Evolutionary conservation across 2,888 invertebrate species (phyloP), one percentile per base, ranked within the genome.

Genomic region (Hypercompe scribonia): DNA sequence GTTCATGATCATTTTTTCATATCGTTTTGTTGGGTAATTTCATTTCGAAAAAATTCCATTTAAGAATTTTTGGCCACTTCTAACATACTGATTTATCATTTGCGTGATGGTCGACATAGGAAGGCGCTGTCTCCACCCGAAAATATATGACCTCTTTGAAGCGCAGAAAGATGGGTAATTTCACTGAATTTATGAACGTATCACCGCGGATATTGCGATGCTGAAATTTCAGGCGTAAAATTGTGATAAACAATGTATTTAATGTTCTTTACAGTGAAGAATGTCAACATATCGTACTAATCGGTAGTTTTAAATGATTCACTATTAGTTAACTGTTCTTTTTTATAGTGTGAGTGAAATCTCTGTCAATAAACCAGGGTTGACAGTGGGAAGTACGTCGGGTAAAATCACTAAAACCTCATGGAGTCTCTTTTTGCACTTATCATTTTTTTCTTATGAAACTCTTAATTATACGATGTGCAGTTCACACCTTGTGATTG

Each of bases 161-260:
- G 91, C 93, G 90, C 90, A 92, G 93, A 95, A 94, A 93, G 92
- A 95, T 94, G 93, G 94, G 94, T 94, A 93, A 95, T 95, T 94
- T 94, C 93, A 93, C 91, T 90, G 93, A 93, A 95, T 94, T 94
- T 95, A 95, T 95, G 93, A 91, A 91, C 92, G 93, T 93, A 93
- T 93, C 93, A 92, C 89, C 89, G 89, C 86, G 88, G 90, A 91
- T 91, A 93, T 91, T 91, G 91, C 91, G 87, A 90, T 86, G 88
- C 90, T 91, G 91, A 91, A 94, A 93, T 92, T 92, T 93, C 87
- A 86, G 85, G 91, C 86, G 87, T 90, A 87, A 91, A 92, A 91
- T 89, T 89, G 89, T 90, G 87, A 92, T 92, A 90, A 90, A 91
- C 90, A 91, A 90, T 91, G 90, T 90, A 86, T 86, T 83, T 83